phyloP scores from a whole-genome alignment of 1,140 invertebrate species.

The Heliconius congener region DNA sequence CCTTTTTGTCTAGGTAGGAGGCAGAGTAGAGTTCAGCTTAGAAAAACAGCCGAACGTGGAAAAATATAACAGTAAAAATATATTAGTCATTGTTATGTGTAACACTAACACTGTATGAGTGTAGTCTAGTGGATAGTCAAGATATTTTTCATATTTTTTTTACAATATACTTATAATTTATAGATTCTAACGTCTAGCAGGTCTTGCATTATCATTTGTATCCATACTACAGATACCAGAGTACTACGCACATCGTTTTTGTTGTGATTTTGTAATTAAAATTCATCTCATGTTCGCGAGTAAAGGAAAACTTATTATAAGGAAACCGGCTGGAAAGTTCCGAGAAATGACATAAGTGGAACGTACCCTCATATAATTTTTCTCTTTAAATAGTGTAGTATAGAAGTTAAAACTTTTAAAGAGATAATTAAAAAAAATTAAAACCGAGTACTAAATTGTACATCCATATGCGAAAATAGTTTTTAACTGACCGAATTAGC shows the following conservation, averaged over 20 bases:
- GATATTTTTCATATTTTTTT: neutral
- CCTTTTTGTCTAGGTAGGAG: neutral
- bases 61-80: neutral
- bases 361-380: slow-evolving; percentile 1
- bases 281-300: slow-evolving; percentile 7
- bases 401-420: neutral
- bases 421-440: no score
- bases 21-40: neutral
- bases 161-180: neutral
- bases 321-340: slow-evolving; percentile 14
- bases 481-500: no score
- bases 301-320: slow-evolving; percentile 13
- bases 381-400: neutral
- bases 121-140: neutral
- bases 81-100: neutral
- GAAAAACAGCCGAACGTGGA: neutral
- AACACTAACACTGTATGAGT: no score
- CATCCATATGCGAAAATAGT: no score
- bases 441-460: no score
- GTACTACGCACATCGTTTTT: slow-evolving; percentile 10
- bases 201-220: neutral
- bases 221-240: slow-evolving; percentile 12
- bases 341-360: slow-evolving; percentile 10
- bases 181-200: neutral
- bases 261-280: slow-evolving; percentile 5